Conservation (phyloP, 53 echinoderm and acorn worm species). For the Luidia sarsii region DNA sequence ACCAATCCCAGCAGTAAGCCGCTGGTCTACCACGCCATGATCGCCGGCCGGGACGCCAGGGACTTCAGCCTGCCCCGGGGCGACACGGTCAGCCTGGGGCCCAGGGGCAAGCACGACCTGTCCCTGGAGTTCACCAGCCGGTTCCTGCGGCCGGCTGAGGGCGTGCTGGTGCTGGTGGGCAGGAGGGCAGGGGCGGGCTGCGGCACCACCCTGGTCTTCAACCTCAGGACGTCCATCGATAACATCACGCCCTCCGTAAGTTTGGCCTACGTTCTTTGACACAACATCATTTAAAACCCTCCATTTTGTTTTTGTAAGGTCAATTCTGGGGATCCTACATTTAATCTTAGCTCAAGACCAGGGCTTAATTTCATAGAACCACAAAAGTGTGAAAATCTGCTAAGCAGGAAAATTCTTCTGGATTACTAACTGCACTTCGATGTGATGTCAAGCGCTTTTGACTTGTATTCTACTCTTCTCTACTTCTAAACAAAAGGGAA, state of each 20-base stretch:
- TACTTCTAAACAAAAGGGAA: too few relatives aligned
- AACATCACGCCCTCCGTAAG: constrained; percentile 90
- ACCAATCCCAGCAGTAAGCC: constrained; percentile 96
- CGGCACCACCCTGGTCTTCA: constrained; percentile 94
- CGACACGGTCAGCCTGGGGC: constrained; percentile 69
- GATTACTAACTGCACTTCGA: too few relatives aligned
- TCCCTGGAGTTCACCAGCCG: constrained; percentile 88
- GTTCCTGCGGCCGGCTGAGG: constrained; percentile 91
- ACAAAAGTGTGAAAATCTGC: too few relatives aligned
- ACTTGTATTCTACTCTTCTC: too few relatives aligned
- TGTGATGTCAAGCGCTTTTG: too few relatives aligned
- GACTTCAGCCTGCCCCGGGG: constrained; percentile 80
- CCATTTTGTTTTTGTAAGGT: too few relatives aligned
- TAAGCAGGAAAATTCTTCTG: too few relatives aligned
- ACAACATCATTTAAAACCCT: too few relatives aligned
- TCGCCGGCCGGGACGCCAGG: constrained; percentile 88
- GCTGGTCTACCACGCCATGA: constrained; percentile 89
- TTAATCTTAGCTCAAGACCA: too few relatives aligned
- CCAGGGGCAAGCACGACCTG: constrained; percentile 82
- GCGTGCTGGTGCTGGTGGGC: constrained; percentile 89
- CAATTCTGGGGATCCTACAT: too few relatives aligned
- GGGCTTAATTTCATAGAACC: too few relatives aligned
- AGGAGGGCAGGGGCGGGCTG: constrained; percentile 87
- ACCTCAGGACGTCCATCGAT: constrained; percentile 89
- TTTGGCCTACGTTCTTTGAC: too few relatives aligned